Base-by-base conservation (phyloP, 2,113 vertebrate genomes). In the Caracal caracal region DNA sequence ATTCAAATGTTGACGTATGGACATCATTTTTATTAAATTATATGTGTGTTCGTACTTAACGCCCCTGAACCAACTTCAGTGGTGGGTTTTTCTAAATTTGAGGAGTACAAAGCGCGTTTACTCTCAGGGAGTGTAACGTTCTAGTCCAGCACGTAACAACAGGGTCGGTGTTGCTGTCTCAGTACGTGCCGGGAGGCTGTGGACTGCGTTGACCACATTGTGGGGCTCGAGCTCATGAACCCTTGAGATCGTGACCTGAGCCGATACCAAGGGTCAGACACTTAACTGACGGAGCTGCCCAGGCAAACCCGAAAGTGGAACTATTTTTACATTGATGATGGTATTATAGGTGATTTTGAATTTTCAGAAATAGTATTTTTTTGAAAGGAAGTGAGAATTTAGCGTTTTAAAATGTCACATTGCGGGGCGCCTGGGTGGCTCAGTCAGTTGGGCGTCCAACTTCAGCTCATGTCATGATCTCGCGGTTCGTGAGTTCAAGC, bases 191-290 rank as follows among this genome's bases (percentile, higher is more conserved):
- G 8, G 30, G 1, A 24, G 3, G 3, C 6, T 15, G 1, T 2
- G 0, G 33, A 3, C 13, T 0, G 0, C 17, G 1, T 1, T 6
- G 10, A 10, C 0, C 43, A 28, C 7, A 3, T 13, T 0, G 56
- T 59, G 56, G 56, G 56, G 7, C 56, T 59, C 8, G 56, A 22
- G 19, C 56, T 20, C 20, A 22, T 22, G 20, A 22, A 59, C 20
- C 20, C 20, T 59, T 3, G 20, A 59, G 56, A 19, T 59, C 2
- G 20, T 59, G 56, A 59, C 56, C 56, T 22, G 56, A 22, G 56
- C 20, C 56, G 0, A 24, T 22, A 20, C 20, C 20, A 59, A 59
- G 56, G 22, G 56, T 22, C 56, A 59, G 56, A 24, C 20, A 3
- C 56, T 59, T 9, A 22, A 59, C 56, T 22, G 56, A 59, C 56